Evolutionary conservation across 2,113 vertebrate species (phyloP), one percentile per base, ranked within the genome.

Genomic region (Syrrhaptes paradoxus): DNA sequence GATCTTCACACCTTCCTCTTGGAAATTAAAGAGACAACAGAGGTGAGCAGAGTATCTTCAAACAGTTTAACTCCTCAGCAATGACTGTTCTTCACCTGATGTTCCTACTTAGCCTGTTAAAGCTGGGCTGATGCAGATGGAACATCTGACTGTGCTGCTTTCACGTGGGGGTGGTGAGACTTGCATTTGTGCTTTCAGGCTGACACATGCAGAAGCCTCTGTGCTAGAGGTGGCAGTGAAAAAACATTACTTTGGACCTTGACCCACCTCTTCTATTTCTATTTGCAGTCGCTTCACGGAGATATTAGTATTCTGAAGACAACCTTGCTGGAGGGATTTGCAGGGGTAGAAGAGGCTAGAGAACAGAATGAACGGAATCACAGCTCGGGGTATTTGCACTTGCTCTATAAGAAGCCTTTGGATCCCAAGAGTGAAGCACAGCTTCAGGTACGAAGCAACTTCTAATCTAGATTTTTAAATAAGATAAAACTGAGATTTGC

Each of bases 11-110:
- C 98, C 82, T 99, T 99, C 89, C 98, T 99, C 19, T 90, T 99
- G 96, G 98, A 99, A 96, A 99, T 99, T 54, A 99, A 99, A 82
- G 99, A 99, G 95, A 99, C 99, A 38, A 99, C 99, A 3, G 99
- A 99, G 99, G 99, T 99, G 87, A 73, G 96, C 70, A 80, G 58
- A 25, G 7, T 7, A 6, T 68, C 43, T 80, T 71, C 85, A 63
- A 78, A 13, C 41, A 49, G 36, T 31, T 32, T 31, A 63, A 7
- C 17, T 58, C 31, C 52, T 78, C 62, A 63, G 48, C 63, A 66
- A 20, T 65, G 87, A 28, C 58, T 74, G 17, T 66, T 78, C 48
- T 36, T 90, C n/a, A 34, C 75, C 55, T 83, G 63, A 28, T 67
- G 31, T 81, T 80, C 48, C 68, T 51, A 12, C n/a, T 72, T 31